Evolutionary conservation across 1,140 invertebrate species (phyloP).

Genomic region (Zaprionus gabonicus): DNA sequence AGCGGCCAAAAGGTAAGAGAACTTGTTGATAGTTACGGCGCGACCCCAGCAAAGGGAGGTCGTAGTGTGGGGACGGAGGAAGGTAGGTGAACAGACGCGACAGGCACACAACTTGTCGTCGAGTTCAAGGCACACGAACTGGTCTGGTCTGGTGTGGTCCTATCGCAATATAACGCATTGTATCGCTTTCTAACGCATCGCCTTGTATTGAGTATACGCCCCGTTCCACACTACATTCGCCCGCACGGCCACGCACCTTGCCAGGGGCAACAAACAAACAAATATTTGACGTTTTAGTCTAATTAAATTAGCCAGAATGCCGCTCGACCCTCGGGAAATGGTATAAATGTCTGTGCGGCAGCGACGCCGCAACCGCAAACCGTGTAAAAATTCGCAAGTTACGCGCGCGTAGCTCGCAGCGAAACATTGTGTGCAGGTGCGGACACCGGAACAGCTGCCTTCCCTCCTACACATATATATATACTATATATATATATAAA

Average conservation of each 20-base stretch:
- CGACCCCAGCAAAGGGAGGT: conserved; percentile 9
- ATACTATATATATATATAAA: neutral
- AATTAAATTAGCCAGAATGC: conserved; percentile 79
- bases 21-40: conserved; percentile 65
- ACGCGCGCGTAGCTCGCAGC: conserved; percentile 14
- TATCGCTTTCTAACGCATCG: neutral
- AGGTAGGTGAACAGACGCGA: conserved; percentile 11
- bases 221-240: neutral
- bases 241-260: conserved; percentile 17
- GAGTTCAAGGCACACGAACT: conserved; percentile 36
- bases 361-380: conserved; percentile 36
- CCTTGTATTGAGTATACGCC: conserved; percentile 5
- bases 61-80: too few species aligned
- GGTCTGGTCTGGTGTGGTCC: conserved; percentile 9
- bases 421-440: conserved; percentile 35
- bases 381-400: conserved; percentile 60
- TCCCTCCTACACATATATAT: neutral
- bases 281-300: conserved; percentile 84
- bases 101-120: conserved; percentile 31
- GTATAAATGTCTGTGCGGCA: conserved; percentile 71
- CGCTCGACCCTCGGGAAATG: conserved; percentile 67
- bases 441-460: conserved; percentile 5
- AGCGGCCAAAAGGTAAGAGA: conserved; percentile 57
- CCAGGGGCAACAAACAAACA: conserved; percentile 51
- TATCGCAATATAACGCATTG: neutral